phyloP scores from a whole-genome alignment of 2,113 vertebrate species.

The Syngnathus scovelli region DNA sequence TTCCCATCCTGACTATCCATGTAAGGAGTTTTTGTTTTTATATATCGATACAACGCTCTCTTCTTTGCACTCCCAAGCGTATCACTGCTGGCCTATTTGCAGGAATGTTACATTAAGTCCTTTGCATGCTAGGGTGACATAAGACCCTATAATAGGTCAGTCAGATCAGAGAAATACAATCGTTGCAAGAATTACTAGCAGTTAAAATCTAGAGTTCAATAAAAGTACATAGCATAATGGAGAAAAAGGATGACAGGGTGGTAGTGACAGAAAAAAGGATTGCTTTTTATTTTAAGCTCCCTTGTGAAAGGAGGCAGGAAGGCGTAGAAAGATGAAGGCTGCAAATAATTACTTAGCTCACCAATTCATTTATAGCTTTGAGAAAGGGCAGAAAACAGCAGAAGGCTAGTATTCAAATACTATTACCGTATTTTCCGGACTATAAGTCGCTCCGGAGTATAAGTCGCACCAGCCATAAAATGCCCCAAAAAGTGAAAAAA shows the following conservation, averaged over 20 bases:
- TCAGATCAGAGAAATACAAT: slow-evolving; percentile 48
- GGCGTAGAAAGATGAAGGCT: not conserved
- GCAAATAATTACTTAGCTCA: not conserved
- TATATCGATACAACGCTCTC: not conserved
- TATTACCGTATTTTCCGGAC: no score
- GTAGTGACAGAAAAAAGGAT: not conserved
- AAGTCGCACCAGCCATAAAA: no score
- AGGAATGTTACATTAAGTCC: slow-evolving; percentile 16
- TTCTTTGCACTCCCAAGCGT: slow-evolving; percentile 6
- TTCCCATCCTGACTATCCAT: not conserved
- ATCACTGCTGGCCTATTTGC: slow-evolving; percentile 23
- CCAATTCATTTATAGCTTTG: not conserved
- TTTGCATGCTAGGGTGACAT: slow-evolving; percentile 5
- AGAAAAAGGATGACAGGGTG: not conserved
- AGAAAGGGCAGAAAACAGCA: not conserved
- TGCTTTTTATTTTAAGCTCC: slow-evolving; percentile 15
- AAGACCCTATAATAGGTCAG: slow-evolving; percentile 23
- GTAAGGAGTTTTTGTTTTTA: not conserved
- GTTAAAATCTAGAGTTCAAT: slow-evolving; percentile 48
- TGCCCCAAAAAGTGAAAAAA: no score
- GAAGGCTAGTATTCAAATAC: not conserved
- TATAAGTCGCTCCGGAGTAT: no score
- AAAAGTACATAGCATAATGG: slow-evolving; percentile 9
- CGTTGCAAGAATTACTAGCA: slow-evolving; percentile 39
- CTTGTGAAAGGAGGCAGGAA: slow-evolving; percentile 2